These are phyloP conservation scores for Notarius quadriscutis DNA, from an alignment of 2,113 vertebrate species.

Conservation along the genomic window DNA sequence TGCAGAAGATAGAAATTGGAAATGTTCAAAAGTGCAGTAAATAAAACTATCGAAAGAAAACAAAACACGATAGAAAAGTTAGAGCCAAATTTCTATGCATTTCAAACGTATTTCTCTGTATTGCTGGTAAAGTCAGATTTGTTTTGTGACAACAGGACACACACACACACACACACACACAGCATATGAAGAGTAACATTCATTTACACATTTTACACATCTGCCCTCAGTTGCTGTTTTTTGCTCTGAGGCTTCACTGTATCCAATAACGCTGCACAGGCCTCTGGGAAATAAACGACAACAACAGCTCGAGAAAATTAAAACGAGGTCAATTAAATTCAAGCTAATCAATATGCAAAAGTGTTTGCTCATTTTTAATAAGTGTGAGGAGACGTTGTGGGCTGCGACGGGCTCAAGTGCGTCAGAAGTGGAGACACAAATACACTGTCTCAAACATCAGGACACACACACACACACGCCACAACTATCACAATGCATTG, in stretches of 20 bases:
- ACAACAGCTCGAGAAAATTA: slow-evolving; percentile 30
- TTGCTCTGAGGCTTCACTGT: slow-evolving; percentile 33
- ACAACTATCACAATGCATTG: not conserved
- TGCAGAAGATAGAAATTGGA: not conserved
- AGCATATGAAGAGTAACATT: slow-evolving; percentile 7
- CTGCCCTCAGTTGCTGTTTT: not conserved
- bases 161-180: slow-evolving; percentile 9
- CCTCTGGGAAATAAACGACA: slow-evolving; percentile 49
- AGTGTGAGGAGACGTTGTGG: slow-evolving; percentile 1
- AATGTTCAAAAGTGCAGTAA: not conserved
- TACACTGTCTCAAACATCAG: not conserved
- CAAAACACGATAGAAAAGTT: too few species aligned
- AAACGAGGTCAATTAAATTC: slow-evolving; percentile 49
- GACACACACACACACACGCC: slow-evolving; percentile 7
- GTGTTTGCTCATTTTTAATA: slow-evolving; percentile 45
- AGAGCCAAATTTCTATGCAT: not conserved
- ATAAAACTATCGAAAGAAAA: not conserved
- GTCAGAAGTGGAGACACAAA: not conserved
- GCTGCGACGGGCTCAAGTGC: not conserved
- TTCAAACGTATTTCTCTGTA: not conserved
- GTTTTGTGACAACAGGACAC: not conserved
- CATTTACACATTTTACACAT: not conserved
- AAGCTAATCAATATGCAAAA: slow-evolving; percentile 49
- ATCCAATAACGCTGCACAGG: slow-evolving; percentile 38
- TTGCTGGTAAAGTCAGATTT: not conserved